phyloP scores from a whole-genome alignment of 2,797 vertebrate genomes.

The Helicolenus hilgendorfi region DNA sequence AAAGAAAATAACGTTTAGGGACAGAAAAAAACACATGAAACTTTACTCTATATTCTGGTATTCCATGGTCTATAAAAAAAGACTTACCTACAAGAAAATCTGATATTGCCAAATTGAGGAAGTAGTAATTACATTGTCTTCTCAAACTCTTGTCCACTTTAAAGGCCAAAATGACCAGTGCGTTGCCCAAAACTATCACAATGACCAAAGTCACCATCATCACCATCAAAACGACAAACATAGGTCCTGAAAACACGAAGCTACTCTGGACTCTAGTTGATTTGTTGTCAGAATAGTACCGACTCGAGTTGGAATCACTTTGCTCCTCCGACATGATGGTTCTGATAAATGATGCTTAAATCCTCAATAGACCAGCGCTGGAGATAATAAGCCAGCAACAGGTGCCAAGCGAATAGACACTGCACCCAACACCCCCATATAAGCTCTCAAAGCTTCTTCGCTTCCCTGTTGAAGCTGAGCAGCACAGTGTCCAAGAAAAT shows the following conservation, averaged over 20 bases:
- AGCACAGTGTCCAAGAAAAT: conserved; percentile 30
- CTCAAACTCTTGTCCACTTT: conserved; percentile 94
- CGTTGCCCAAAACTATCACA: conserved; percentile 92
- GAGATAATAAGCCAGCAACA: conserved; percentile 63
- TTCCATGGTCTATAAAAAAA: background rate
- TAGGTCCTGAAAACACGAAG: conserved; percentile 76
- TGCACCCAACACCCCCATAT: conserved; percentile 30
- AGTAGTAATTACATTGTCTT: conserved; percentile 93
- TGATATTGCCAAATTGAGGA: conserved; percentile 95
- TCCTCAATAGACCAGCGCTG: conserved; percentile 23
- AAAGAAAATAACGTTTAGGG: background rate
- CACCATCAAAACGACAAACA: conserved; percentile 84
- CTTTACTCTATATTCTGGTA: background rate
- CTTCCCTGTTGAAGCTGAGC: background rate
- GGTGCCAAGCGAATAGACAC: conserved; percentile 45
- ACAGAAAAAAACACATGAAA: background rate
- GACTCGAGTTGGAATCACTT: conserved; percentile 74
- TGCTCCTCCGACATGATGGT: conserved; percentile 81
- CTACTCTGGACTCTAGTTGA: conserved; percentile 71
- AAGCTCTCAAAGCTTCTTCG: conserved; percentile 9
- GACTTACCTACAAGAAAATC: conserved; percentile 94
- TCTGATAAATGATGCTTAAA: conserved; percentile 18
- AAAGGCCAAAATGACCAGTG: conserved; percentile 93
- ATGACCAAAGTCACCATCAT: conserved; percentile 91
- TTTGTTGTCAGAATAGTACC: conserved; percentile 65